phyloP scores from a whole-genome alignment of 2,797 vertebrate genomes.

The Thamnophis elegans region DNA sequence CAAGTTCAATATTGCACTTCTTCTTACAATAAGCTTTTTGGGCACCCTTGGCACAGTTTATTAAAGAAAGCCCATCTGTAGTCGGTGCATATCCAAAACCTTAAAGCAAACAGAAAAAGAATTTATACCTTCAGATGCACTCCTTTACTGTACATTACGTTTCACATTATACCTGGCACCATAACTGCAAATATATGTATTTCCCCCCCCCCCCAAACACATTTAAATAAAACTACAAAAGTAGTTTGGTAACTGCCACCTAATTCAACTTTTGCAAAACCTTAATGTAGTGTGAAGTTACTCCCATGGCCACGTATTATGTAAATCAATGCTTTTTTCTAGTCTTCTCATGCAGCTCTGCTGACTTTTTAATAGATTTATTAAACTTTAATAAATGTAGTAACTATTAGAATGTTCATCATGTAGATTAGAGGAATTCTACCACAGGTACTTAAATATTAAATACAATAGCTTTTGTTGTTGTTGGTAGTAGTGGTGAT shows the following conservation, averaged over 20 bases:
- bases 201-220: not conserved
- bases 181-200: not conserved
- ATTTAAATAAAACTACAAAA: constrained; percentile 24
- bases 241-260: not conserved
- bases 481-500: not conserved
- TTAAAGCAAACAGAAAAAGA: constrained; percentile 56
- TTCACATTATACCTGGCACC: not conserved
- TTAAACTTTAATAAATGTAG: not conserved
- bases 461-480: constrained; percentile 43
- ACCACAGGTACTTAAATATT: constrained; percentile 46
- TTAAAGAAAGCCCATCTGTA: constrained; percentile 56
- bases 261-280: not conserved
- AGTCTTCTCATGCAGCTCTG: not conserved
- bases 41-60: constrained; percentile 55
- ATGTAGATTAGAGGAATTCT: constrained; percentile 39
- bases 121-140: not conserved
- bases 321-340: not conserved
- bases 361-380: not conserved
- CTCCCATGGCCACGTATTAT: not conserved
- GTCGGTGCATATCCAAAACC: constrained; percentile 50
- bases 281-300: not conserved
- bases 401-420: constrained; percentile 38
- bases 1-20: constrained; percentile 13
- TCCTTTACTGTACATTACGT: not conserved
- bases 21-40: constrained; percentile 12